These are phyloP conservation scores for Fulica atra DNA, from an alignment of 2,113 vertebrate species.

Conservation along the genomic window DNA sequence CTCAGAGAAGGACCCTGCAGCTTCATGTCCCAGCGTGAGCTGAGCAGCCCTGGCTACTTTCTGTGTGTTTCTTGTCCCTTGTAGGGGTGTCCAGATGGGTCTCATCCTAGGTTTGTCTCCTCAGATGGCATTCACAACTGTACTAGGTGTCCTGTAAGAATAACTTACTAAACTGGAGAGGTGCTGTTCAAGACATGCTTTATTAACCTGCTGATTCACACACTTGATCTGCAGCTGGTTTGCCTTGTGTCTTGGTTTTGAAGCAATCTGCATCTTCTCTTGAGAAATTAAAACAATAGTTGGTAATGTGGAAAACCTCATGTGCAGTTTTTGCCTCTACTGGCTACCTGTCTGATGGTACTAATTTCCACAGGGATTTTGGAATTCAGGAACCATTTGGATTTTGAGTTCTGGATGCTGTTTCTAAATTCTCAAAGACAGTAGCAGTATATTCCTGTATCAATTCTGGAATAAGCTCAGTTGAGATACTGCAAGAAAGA, in stretches of 20 bases:
- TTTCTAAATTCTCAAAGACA: not conserved
- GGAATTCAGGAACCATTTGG: not conserved
- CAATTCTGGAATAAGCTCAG: not conserved
- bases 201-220: not conserved
- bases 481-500: not conserved
- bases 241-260: not conserved
- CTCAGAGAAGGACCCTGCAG: not conserved
- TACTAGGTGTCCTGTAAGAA: not conserved
- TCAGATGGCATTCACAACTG: not conserved
- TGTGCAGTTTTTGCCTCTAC: not conserved
- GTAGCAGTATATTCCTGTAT: not conserved
- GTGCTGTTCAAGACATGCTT: not conserved
- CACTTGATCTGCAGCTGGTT: not conserved
- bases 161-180: not conserved
- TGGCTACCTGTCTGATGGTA: not conserved
- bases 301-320: not conserved
- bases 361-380: not conserved
- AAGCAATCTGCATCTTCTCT: not conserved
- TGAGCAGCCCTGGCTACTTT: not conserved
- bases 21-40: not conserved
- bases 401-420: not conserved
- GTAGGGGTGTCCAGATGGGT: not conserved
- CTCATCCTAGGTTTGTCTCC: not conserved
- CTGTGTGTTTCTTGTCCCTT: not conserved
- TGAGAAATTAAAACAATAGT: not conserved